Base-by-base conservation (phyloP, 2,797 vertebrate species). In the Peromyscus nudipes region DNA sequence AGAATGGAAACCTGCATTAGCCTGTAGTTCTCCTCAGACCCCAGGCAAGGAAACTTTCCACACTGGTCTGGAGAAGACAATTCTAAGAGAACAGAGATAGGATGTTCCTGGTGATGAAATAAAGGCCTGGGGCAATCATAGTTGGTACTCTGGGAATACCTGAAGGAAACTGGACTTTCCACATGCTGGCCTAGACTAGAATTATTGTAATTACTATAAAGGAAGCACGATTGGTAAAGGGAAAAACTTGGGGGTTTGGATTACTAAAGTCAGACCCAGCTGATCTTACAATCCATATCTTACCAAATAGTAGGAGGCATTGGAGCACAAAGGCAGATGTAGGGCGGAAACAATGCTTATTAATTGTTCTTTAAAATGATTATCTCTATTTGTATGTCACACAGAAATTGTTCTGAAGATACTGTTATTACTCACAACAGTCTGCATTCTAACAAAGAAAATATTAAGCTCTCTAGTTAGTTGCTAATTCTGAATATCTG, bases 401-500 rank as follows among this genome's bases (percentile, higher is more conserved):
- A 92, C 25, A n/a, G 14, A 21, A 80, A 25, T 73, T 71, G 82
- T 82, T 49, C 40, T 93, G 37, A 88, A 49, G 4, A 81, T 29
- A 67, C n/a, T 40, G 4, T 49, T 57, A 46, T 49, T 73, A 65
- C 3, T 86, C 73, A 8, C 71, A 57, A 69, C 49, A 57, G 2
- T 34, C 55, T 82, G 27, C 29, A 75, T 88, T 75, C 21, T 31
- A 92, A 83, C 23, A 40, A 73, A 73, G 21, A 96, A 82, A 83
- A 83, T 23, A 52, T 43, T 49, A 49, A 69, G 62, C 69, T 92
- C 31, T 85, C 1, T 6, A 83, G 21, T 19, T 73, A 81, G 76
- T 82, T 93, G 34, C 43, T 90, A 52, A 69, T 69, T 89, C 12
- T 92, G 60, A 71, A 89, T 92, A 80, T 96, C 37, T 65, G 29